phyloP scores from a whole-genome alignment of 2,888 invertebrate genomes.

The Epiperipatus broadwayi region DNA sequence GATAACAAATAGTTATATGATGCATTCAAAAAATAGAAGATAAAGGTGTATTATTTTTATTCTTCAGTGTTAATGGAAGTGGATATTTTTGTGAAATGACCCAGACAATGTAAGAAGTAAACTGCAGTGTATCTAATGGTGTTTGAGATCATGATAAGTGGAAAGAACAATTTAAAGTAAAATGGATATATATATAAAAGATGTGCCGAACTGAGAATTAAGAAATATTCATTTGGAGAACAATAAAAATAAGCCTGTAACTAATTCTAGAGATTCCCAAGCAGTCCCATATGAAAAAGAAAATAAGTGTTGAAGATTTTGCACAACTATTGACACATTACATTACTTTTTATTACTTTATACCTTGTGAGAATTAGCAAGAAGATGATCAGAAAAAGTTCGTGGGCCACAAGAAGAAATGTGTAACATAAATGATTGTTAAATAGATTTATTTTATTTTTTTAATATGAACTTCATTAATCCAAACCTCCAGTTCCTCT shows the following conservation, averaged over 20 bases:
- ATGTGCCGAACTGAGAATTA: slow-evolving; percentile 76
- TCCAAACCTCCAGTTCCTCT: too few relatives aligned
- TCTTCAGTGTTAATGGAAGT: slow-evolving; percentile 90
- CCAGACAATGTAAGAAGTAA: slow-evolving; percentile 83
- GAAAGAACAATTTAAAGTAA: slow-evolving; percentile 90
- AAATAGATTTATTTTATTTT: too few relatives aligned
- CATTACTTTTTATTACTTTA: slow-evolving; percentile 96
- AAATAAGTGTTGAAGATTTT: slow-evolving; percentile 76
- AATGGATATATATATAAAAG: slow-evolving; percentile 98
- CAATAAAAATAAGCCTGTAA: slow-evolving; percentile 96
- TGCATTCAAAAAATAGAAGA: slow-evolving; percentile 61
- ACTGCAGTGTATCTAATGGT: slow-evolving; percentile 75
- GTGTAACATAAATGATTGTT: too few relatives aligned
- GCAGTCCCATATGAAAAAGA: slow-evolving; percentile 82
- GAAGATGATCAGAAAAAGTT: slow-evolving; percentile 44
- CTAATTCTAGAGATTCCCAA: slow-evolving; percentile 90
- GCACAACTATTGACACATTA: slow-evolving; percentile 67
- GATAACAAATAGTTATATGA: slow-evolving; percentile 82
- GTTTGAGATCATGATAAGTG: slow-evolving; percentile 99
- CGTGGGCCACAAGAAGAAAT: slow-evolving; percentile 10
- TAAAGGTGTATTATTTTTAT: slow-evolving; percentile 63
- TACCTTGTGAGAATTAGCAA: slow-evolving; percentile 85
- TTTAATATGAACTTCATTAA: too few relatives aligned
- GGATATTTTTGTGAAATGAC: slow-evolving; percentile 98
- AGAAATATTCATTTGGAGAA: slow-evolving; percentile 88